Conservation (phyloP, 2,888 invertebrate species). For the Hartigia nigra region DNA sequence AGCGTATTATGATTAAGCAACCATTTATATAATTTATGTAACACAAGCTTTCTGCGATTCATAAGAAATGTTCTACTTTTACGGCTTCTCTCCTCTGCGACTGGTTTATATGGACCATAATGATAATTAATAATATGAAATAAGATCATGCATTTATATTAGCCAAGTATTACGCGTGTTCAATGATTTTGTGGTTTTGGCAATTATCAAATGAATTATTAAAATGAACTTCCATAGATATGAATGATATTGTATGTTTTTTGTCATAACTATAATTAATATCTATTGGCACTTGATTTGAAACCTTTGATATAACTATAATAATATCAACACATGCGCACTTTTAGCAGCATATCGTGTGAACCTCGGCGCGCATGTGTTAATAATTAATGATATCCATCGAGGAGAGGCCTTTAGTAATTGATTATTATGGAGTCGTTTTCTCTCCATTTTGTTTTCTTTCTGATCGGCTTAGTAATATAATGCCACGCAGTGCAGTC, state of each 20-base stretch:
- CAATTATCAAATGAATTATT: not conserved
- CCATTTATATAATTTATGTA: not conserved
- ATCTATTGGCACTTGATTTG: no score
- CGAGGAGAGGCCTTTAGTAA: not conserved
- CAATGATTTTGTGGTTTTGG: not conserved
- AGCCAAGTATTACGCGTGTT: not conserved
- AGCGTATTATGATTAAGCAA: not conserved
- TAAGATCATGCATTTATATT: not conserved
- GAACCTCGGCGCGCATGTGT: no score
- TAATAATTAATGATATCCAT: not conserved
- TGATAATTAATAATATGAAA: not conserved
- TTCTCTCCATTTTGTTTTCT: not conserved
- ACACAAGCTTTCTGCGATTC: not conserved
- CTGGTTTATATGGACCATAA: not conserved
- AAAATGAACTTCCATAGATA: not conserved
- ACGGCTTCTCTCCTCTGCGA: not conserved
- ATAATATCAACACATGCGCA: no score
- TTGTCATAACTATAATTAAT: not conserved
- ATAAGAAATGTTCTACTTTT: not conserved
- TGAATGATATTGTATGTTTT: not conserved
- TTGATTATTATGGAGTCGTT: not conserved
- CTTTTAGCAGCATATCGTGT: no score
- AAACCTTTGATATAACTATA: no score
- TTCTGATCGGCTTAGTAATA: not conserved
- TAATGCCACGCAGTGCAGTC: not conserved